Conservation (phyloP, 2,888 invertebrate genomes). For the Agapostemon virescens region DNA sequence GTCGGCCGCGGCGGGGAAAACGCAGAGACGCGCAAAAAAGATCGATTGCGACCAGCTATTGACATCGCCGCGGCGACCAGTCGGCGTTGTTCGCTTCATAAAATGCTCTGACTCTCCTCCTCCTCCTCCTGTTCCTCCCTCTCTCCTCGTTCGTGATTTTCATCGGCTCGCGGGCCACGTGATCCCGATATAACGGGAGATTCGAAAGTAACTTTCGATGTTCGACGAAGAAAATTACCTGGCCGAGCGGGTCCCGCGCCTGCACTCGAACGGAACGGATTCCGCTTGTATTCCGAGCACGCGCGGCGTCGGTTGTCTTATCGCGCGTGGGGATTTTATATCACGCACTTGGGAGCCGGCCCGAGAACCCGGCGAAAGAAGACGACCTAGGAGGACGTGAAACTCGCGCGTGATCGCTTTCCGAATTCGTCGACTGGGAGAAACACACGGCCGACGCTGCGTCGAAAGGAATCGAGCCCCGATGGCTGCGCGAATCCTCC, state of each 20-base stretch:
- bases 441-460: not conserved
- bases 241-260: not conserved
- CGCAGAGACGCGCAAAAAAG: not conserved
- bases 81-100: not conserved
- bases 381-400: conserved; percentile 5
- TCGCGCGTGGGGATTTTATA: conserved; percentile 12
- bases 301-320: conserved; percentile 19
- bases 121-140: too few species aligned
- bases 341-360: conserved; percentile 5
- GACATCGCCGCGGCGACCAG: not conserved
- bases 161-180: not conserved
- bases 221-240: conserved; percentile 7
- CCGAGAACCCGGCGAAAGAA: not conserved
- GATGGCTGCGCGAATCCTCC: not conserved
- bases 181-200: conserved; percentile 16
- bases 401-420: not conserved
- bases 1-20: not conserved
- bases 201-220: conserved; percentile 30
- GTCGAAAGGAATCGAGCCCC: too few species aligned
- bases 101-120: too few species aligned
- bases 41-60: conserved; percentile 13
- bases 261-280: conserved; percentile 1
- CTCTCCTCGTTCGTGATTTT: not conserved
- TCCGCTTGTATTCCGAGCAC: conserved; percentile 1
- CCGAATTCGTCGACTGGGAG: not conserved